Conservation (phyloP, 1,140 invertebrate species). For the Araneus ventricosus region DNA sequence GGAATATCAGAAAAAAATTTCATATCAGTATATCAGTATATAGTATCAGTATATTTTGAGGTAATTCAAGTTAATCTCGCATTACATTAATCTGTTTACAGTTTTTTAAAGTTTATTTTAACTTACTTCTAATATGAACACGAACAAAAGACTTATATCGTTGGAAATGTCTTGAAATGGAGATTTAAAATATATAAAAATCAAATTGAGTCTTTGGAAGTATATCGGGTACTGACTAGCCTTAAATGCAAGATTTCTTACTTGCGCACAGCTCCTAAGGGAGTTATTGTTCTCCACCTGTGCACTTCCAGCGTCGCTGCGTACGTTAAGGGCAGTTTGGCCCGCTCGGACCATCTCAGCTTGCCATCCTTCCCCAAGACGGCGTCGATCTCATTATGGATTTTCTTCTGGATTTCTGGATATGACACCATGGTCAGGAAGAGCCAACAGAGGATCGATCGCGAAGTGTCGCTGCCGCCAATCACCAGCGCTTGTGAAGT, state of each 20-base stretch:
- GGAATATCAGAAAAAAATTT: too few species aligned
- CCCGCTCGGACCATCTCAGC: slow-evolving; percentile 71
- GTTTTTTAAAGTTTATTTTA: too few species aligned
- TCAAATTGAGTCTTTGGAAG: too few species aligned
- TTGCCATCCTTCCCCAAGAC: slow-evolving; percentile 76
- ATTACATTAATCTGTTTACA: too few species aligned
- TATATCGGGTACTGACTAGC: too few species aligned
- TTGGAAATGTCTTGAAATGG: too few species aligned
- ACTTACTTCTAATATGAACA: too few species aligned
- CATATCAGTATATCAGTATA: too few species aligned
- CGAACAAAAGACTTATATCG: too few species aligned
- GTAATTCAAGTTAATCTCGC: too few species aligned
- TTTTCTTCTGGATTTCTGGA: slow-evolving; percentile 77
- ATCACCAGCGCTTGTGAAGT: slow-evolving; percentile 37
- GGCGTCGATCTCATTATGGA: slow-evolving; percentile 77
- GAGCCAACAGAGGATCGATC: slow-evolving; percentile 75
- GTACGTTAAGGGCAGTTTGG: slow-evolving; percentile 74
- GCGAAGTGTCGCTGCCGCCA: slow-evolving; percentile 78
- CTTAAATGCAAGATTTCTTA: not conserved
- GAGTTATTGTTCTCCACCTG: slow-evolving; percentile 76
- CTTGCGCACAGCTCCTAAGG: slow-evolving; percentile 37
- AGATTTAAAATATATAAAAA: too few species aligned
- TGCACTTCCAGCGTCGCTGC: slow-evolving; percentile 76
- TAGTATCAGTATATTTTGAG: too few species aligned
- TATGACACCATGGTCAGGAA: slow-evolving; percentile 76